Conservation (phyloP, 1,140 invertebrate species). For the Achroia grisella region DNA sequence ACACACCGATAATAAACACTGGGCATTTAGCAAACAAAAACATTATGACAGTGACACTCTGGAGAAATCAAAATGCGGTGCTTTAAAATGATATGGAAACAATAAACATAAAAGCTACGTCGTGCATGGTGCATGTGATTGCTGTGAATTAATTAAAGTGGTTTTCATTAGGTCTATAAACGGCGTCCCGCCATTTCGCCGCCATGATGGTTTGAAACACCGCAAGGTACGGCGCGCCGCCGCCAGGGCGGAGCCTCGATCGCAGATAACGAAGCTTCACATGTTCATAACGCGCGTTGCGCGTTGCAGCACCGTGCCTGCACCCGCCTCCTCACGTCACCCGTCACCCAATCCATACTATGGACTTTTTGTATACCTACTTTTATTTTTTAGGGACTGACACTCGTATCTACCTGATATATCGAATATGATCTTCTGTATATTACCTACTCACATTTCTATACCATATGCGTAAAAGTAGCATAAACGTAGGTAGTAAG, state of each 20-base stretch:
- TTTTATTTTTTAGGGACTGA: neutral
- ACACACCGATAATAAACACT: conserved; percentile 30
- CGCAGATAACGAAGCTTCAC: conserved; percentile 45
- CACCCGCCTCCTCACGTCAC: neutral
- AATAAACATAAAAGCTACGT: conserved; percentile 65
- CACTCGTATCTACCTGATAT: no score
- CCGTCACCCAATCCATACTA: neutral
- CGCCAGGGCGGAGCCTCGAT: conserved; percentile 21
- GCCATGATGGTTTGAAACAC: conserved; percentile 39
- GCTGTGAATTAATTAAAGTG: conserved; percentile 69
- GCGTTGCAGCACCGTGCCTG: conserved; percentile 2
- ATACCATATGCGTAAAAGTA: no score
- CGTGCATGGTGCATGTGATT: conserved; percentile 52
- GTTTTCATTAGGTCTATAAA: conserved; percentile 59
- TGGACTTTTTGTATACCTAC: no score
- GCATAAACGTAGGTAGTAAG: no score
- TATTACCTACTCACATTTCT: no score
- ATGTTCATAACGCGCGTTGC: neutral
- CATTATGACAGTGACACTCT: conserved; percentile 56
- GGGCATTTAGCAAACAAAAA: conserved; percentile 43
- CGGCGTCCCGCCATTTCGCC: conserved; percentile 25
- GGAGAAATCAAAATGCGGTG: conserved; percentile 64
- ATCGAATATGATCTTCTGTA: no score
- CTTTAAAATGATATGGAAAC: conserved; percentile 66
- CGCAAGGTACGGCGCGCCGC: conserved; percentile 4